A percentile compares a stretch with the other conserved stretches of the same genome.
These are phyloP conservation scores for Rhipidura dahli DNA, from an alignment of 2,113 vertebrate species.

Conservation along the genomic window DNA sequence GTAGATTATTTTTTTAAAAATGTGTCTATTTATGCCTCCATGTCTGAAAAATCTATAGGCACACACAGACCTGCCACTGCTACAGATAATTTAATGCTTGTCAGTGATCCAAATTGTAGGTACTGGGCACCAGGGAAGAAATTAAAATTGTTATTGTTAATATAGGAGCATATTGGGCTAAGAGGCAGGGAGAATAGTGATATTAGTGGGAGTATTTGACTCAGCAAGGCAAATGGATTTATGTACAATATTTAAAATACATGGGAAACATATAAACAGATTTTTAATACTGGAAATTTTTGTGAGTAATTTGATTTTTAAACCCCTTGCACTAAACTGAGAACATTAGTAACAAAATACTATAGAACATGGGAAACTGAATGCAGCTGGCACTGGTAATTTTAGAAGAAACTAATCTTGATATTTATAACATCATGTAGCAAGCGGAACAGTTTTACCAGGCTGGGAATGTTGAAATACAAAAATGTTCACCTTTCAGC, in stretches of 20 bases:
- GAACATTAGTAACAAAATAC: conserved; percentile 66
- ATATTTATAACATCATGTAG: conserved; percentile 70
- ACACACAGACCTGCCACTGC: background rate
- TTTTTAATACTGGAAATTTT: conserved; percentile 32
- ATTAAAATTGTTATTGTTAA: conserved; percentile 29
- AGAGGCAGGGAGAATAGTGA: background rate
- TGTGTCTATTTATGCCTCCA: background rate
- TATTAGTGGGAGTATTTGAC: background rate
- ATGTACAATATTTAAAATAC: conserved; percentile 1
- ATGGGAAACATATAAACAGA: background rate
- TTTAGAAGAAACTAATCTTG: conserved; percentile 75
- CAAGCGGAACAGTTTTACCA: conserved; percentile 58
- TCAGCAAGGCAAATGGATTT: conserved; percentile 22
- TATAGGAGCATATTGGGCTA: background rate
- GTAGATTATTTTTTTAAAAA: background rate
- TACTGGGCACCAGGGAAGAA: background rate
- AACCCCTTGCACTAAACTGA: conserved; percentile 40
- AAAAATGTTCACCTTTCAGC: conserved; percentile 63
- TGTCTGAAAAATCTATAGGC: background rate
- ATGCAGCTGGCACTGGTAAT: conserved; percentile 70
- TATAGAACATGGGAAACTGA: conserved; percentile 61
- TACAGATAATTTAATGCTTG: background rate
- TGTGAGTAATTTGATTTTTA: conserved; percentile 48
- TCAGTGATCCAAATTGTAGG: background rate
- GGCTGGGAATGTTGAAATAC: conserved; percentile 59